Evolutionary conservation across 1,140 invertebrate genomes (phyloP), one percentile per base, ranked within the genome.

Genomic region (Psilanteris sp.): DNA sequence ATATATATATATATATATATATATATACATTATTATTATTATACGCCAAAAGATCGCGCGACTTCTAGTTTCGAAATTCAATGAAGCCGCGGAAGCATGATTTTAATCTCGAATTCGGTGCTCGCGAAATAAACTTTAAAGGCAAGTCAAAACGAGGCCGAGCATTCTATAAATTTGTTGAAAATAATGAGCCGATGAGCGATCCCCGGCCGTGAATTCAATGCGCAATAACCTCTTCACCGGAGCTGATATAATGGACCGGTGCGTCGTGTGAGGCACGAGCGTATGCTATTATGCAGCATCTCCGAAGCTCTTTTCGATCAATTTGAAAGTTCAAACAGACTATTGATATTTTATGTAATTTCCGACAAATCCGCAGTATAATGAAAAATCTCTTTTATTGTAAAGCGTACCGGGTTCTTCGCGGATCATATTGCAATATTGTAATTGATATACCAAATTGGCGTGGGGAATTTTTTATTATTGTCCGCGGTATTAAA

Each of bases 341-440:
- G 36, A 41, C n/a, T 64, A 64, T 64, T 61, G 55, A 64, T 59
- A 59, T 64, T 52, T 64, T 24, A 64, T 44, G 24, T 15, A 26
- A 41, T 50, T 62, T 41, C 32, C 44, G 4, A 26, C 13, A 37
- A 46, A 46, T 61, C 24, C 20, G 2, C 2, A 29, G 27, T 10
- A 26, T 36, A 10, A 52, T 52, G 18, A 34, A 34, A 2, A 13
- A 22, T 50, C 24, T 34, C 11, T 14, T 2, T 6, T 6, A 26
- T 26, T 41, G 22, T 20, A 20, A 20, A 5, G 18, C 18, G 2
- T 20, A 20, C 5, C 5, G 18, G 18, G 2, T 20, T n/a, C n/a
- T n/a, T n/a, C n/a, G n/a, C n/a, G n/a, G n/a, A n/a, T n/a, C n/a
- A n/a, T n/a, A n/a, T n/a, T n/a, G n/a, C n/a, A n/a, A n/a, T n/a